Evolutionary conservation across 2,888 invertebrate species (phyloP), one percentile per base, ranked within the genome.

Genomic region (Volucella bombylans): DNA sequence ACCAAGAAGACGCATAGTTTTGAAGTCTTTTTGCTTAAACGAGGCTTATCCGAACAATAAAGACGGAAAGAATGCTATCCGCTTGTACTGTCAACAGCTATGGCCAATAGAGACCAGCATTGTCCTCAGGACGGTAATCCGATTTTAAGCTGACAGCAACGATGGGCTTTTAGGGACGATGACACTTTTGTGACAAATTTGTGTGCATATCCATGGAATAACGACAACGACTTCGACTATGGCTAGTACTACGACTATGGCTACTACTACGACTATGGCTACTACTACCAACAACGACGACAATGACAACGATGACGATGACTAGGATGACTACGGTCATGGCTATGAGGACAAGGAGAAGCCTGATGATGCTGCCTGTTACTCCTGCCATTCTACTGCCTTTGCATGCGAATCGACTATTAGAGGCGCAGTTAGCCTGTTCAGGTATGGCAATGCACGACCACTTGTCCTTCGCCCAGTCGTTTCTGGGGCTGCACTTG

Each of bases 61-160:
- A 82, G 82, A 78, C 76, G 81, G 77, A 72, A 85, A 85, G 68
- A 80, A 85, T 85, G 81, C 86, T 82, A 77, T 86, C 82, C 77
- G 86, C 76, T 78, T 86, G 81, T 86, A 68, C 62, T 86, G 82
- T 78, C 81, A 86, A 82, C 85, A 81, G 80, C 71, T 59, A 57
- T 45, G 72, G 80, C 77, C 73, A 85, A 69, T 78, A 55, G 65
- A 80, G 69, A 74, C 59, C 65, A 54, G 59, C 72, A 77, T 62
- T 82, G 82, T 82, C 73, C 78, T 78, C 59, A 59, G 59, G 82
- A 82, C 77, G 72, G 77, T 86, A 86, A 86, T 86, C 86, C 86
- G 82, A 82, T 86, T 82, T 82, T 82, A 86, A 86, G 86, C 82
- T 82, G 86, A 78, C 86, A 86, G 81, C 86, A 82, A 86, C 81